phyloP scores from a whole-genome alignment of 2,113 vertebrate genomes.

The Ictalurus furcatus region DNA sequence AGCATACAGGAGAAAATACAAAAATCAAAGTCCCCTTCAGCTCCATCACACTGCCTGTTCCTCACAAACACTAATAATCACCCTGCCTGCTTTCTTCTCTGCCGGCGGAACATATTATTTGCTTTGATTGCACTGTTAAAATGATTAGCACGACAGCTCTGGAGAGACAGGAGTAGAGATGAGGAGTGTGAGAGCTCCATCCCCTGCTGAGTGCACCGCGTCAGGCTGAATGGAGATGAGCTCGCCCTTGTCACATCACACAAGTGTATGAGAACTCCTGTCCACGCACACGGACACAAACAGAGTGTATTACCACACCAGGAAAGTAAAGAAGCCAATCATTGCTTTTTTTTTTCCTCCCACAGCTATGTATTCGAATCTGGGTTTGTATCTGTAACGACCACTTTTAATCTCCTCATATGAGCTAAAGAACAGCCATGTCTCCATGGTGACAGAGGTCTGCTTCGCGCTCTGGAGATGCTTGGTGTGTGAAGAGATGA shows the following conservation, averaged over 20 bases:
- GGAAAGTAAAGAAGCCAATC: conserved; percentile 33
- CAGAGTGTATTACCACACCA: conserved; percentile 16
- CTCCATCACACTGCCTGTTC: conserved; percentile 70
- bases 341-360: background rate
- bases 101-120: conserved; percentile 71
- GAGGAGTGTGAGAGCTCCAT: conserved; percentile 46
- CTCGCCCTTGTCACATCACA: conserved; percentile 73
- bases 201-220: conserved; percentile 60
- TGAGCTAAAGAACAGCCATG: conserved; percentile 41
- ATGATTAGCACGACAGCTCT: conserved; percentile 77
- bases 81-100: conserved; percentile 70
- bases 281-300: background rate
- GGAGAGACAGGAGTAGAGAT: conserved; percentile 60
- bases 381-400: conserved; percentile 43
- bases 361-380: conserved; percentile 11
- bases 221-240: conserved; percentile 61
- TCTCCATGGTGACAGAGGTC: conserved; percentile 56
- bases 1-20: conserved; percentile 57
- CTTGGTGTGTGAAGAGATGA: conserved; percentile 37
- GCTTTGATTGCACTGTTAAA: conserved; percentile 82
- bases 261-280: conserved; percentile 63
- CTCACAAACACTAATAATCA: conserved; percentile 79
- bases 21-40: conserved; percentile 77
- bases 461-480: conserved; percentile 33
- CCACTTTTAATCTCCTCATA: conserved; percentile 47